Evolutionary conservation across 2,113 vertebrate genomes (phyloP), one percentile per base, ranked within the genome.

Genomic region (Corythaeola cristata): DNA sequence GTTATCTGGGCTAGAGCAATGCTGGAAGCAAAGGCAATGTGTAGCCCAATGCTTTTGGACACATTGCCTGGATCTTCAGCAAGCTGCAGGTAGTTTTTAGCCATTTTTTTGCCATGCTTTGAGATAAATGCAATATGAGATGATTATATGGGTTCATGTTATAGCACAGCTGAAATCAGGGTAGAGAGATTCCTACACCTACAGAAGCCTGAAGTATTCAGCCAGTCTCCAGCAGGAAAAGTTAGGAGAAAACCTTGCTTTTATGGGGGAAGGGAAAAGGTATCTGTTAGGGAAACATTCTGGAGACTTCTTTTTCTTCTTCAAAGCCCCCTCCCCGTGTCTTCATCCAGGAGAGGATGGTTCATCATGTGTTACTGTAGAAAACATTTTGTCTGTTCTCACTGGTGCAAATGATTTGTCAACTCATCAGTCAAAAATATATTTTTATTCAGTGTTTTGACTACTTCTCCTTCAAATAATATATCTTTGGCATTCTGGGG

Each of bases 361-460:
- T 67, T 84, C 30, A 92, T 44, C 52, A 72, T 44, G 21, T 68
- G 7, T 52, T 63, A 11, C 18, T 5, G 4, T 11, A 49, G 39
- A 69, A 87, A 92, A 87, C 41, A 20, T 21, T 52, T 68, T 73
- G 45, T 85, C 83, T 90, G n/a, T 80, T 93, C 85, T 92, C 28
- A 55, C 14, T 32, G 78, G 59, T 72, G 95, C 63, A 91, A 96
- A 95, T 63, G 9, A 85, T 89, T 93, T 78, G 81, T 89, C 96
- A 92, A 80, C 30, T 47, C 18, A 76, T 89, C 87, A 89, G 81
- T 68, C 59, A 53, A 91, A 96, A 88, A 76, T 15, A 67, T 64
- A 50, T 66, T 91, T 95, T 95, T 79, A 63, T 80, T 93, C 88
- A 85, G 60, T 94, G 75, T 93, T 97, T 96, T 96, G 86, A 84